A percentile compares a stretch with the other conserved stretches of the same genome.
These are phyloP conservation scores for Geotrupes spiniger DNA, from an alignment of 2,888 invertebrate genomes.

Conservation along the genomic window DNA sequence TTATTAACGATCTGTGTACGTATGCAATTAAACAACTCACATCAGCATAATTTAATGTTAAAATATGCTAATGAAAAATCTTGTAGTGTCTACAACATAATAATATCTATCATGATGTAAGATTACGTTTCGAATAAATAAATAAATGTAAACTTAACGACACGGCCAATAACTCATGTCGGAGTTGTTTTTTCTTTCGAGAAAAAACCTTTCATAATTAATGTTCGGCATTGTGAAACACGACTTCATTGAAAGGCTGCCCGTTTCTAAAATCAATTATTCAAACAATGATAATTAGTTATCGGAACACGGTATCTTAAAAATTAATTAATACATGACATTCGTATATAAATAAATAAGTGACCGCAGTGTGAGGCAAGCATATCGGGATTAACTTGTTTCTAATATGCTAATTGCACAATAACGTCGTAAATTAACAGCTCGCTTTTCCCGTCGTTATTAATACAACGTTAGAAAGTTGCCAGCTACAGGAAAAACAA, in stretches of 20 bases:
- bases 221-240: constrained; percentile 5
- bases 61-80: neutral
- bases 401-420: constrained; percentile 16
- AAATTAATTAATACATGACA: constrained; percentile 25
- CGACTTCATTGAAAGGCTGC: constrained; percentile 6
- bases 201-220: constrained; percentile 4
- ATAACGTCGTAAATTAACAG: neutral
- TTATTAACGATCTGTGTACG: too few species aligned
- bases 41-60: constrained; percentile 8
- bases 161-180: constrained; percentile 3
- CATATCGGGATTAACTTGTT: constrained; percentile 19
- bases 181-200: neutral
- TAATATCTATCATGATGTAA: constrained; percentile 5
- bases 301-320: constrained; percentile 21
- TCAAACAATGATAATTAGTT: constrained; percentile 23
- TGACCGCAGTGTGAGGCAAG: constrained; percentile 12
- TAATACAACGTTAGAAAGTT: constrained; percentile 18
- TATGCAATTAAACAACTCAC: too few species aligned
- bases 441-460: constrained; percentile 5
- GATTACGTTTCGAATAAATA: constrained; percentile 3
- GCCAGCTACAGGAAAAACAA: constrained; percentile 4
- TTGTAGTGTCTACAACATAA: constrained; percentile 2
- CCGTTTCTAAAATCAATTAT: constrained; percentile 18
- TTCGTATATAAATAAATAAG: constrained; percentile 17
- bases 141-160: constrained; percentile 1